Evolutionary conservation across 2,113 vertebrate species (phyloP).

Genomic region (Neogobius melanostomus): DNA sequence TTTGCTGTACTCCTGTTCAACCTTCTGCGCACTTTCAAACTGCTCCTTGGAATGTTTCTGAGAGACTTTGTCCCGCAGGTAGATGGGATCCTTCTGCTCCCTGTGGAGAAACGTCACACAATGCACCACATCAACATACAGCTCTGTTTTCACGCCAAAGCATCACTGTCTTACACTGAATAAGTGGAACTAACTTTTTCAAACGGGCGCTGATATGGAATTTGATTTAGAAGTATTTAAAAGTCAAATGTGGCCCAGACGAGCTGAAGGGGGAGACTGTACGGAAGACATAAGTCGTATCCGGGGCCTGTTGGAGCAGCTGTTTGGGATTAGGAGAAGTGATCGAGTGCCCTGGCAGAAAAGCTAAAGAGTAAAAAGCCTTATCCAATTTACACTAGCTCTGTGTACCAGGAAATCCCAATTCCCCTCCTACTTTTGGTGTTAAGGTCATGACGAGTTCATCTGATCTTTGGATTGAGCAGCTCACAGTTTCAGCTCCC

Average conservation of each 20-base stretch:
- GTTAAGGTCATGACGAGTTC: too few relatives aligned
- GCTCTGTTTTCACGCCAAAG: too few relatives aligned
- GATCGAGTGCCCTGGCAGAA: conserved; percentile 18
- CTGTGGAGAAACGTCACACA: conserved; percentile 57
- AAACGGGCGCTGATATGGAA: too few relatives aligned
- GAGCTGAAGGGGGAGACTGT: neutral
- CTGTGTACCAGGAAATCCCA: neutral
- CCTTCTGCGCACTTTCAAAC: conserved; percentile 95
- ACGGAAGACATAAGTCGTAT: conserved; percentile 6
- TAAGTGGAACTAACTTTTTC: too few relatives aligned
- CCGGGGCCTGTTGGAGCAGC: conserved; percentile 33
- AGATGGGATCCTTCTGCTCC: conserved; percentile 95
- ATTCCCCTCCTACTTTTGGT: neutral
- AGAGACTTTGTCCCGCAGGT: conserved; percentile 96
- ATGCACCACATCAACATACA: too few relatives aligned
- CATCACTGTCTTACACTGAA: neutral
- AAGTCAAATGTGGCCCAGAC: neutral
- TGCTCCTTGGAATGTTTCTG: conserved; percentile 99
- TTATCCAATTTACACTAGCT: neutral
- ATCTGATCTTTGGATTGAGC: too few relatives aligned
- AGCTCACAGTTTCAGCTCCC: too few relatives aligned
- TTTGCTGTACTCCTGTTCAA: conserved; percentile 95
- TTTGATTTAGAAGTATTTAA: neutral
- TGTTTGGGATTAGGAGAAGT: conserved; percentile 51
- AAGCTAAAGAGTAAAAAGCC: conserved; percentile 30